phyloP scores from a whole-genome alignment of 1,140 invertebrate species.

The Drosophila prosaltans region DNA sequence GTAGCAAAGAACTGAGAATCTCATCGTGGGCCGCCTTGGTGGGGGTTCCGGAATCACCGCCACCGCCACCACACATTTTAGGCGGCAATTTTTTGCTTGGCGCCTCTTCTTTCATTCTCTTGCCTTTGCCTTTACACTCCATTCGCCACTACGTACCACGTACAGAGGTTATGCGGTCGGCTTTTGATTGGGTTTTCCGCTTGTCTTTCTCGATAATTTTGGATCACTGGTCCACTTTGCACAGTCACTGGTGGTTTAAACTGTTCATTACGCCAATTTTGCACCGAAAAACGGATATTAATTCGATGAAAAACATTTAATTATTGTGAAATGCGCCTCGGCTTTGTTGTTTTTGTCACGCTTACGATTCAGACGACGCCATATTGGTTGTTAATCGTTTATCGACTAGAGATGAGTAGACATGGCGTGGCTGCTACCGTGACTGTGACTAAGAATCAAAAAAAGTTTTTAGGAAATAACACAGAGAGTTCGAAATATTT shows the following conservation, averaged over 20 bases:
- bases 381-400: conserved; percentile 53
- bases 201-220: conserved; percentile 42
- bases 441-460: not conserved
- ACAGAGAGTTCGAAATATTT: not conserved
- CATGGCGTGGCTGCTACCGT: conserved; percentile 22
- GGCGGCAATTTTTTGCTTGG: conserved; percentile 82
- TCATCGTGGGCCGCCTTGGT: conserved; percentile 76
- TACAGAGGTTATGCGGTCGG: conserved; percentile 80
- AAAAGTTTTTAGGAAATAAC: not conserved
- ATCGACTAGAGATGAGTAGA: conserved; percentile 2
- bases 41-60: conserved; percentile 60
- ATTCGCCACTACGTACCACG: conserved; percentile 68
- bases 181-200: conserved; percentile 45
- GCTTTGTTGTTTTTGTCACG: conserved; percentile 77
- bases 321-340: conserved; percentile 79
- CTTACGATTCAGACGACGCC: conserved; percentile 74
- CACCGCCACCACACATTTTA: conserved; percentile 69
- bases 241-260: conserved; percentile 42
- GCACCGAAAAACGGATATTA: conserved; percentile 25
- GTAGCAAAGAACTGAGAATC: conserved; percentile 73
- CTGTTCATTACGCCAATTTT: conserved; percentile 59
- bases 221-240: conserved; percentile 40
- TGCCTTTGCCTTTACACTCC: conserved; percentile 73
- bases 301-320: conserved; percentile 65
- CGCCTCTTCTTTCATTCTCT: conserved; percentile 80